Conservation (phyloP, 2,888 invertebrate genomes). For the Leptopterna dolabrata region DNA sequence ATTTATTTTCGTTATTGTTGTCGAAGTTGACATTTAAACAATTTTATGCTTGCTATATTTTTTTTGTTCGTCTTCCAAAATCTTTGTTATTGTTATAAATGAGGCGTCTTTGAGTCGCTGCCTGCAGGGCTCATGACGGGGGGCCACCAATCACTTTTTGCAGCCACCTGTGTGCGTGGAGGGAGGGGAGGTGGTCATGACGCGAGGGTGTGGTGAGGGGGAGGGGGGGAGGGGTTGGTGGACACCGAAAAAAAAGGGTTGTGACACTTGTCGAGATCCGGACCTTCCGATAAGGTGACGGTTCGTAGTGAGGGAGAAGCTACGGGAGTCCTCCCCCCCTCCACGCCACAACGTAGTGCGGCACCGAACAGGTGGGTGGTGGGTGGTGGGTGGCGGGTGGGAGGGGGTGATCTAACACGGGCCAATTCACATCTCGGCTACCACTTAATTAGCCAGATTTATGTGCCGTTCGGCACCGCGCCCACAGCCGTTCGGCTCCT, state of each 20-base stretch:
- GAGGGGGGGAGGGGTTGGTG: background rate
- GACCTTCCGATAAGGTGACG: background rate
- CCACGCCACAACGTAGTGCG: no score
- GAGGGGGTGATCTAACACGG: conserved; percentile 22
- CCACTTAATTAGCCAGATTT: conserved; percentile 55
- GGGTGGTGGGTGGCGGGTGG: background rate
- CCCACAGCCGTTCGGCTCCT: conserved; percentile 9
- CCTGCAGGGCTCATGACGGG: background rate
- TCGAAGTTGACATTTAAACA: no score
- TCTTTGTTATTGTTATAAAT: no score
- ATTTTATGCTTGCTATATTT: no score
- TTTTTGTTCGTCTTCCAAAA: no score
- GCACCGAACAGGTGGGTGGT: background rate
- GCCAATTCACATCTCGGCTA: conserved; percentile 55
- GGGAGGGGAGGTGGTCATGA: background rate
- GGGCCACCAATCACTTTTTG: background rate
- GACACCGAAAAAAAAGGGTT: background rate
- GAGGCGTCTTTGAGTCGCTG: no score
- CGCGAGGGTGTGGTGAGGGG: background rate
- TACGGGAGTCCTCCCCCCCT: background rate
- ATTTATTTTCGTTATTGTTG: no score
- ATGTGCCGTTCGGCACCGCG: conserved; percentile 39
- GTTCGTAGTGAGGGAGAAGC: background rate
- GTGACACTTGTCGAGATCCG: conserved; percentile 48
- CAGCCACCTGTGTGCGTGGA: background rate